Evolutionary conservation across 2,888 invertebrate genomes (phyloP).

Genomic region (Protonemura montana): DNA sequence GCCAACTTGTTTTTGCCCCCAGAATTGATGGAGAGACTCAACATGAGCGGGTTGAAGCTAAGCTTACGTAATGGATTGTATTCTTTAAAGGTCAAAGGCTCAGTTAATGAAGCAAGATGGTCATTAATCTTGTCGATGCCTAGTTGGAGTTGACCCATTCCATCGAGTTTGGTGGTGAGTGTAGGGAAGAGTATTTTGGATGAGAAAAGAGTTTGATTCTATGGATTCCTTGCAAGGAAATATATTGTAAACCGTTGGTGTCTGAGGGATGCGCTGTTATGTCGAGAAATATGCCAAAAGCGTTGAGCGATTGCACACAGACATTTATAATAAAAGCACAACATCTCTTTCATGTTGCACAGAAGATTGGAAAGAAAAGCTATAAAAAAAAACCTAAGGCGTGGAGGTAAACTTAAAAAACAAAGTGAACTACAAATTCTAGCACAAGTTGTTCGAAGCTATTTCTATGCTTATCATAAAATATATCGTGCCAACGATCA

Average conservation of each 20-base stretch:
- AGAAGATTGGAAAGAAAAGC: not conserved
- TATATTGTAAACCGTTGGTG: not conserved
- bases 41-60: conserved; percentile 15
- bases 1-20: not conserved
- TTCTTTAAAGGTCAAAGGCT: conserved; percentile 34
- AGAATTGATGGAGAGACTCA: not conserved
- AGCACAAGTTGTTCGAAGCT: not conserved
- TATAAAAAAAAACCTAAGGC: not conserved
- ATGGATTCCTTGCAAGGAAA: not conserved
- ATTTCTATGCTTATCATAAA: conserved; percentile 7
- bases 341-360: not conserved
- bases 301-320: not conserved
- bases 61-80: conserved; percentile 38
- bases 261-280: not conserved
- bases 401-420: not conserved
- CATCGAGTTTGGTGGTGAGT: not conserved
- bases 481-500: conserved; percentile 5
- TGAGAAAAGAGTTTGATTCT: not conserved
- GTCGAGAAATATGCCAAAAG: not conserved
- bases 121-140: conserved; percentile 29
- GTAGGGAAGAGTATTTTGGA: not conserved
- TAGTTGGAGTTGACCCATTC: conserved; percentile 8
- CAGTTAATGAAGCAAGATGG: conserved; percentile 37
- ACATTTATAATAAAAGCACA: not conserved
- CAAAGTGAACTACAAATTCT: not conserved